A percentile compares a stretch with the other conserved stretches of the same genome.
These are phyloP conservation scores for Platycnemis pennipes DNA, from an alignment of 2,888 invertebrate genomes.

Conservation along the genomic window DNA sequence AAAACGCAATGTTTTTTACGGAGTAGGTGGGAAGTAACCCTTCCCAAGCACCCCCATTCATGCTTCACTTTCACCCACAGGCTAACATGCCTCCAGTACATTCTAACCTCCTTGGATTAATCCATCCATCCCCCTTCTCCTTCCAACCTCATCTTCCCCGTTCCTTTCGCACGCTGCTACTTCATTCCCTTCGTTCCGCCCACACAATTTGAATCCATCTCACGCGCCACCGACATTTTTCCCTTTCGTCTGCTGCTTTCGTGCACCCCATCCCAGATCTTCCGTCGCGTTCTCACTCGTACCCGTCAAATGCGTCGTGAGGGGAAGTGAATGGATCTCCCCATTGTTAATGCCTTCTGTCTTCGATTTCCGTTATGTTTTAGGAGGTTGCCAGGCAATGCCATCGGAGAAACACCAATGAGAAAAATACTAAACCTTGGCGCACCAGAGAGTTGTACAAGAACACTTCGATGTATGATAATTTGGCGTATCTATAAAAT, in stretches of 20 bases:
- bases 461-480: too few relatives aligned
- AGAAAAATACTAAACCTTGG: too few relatives aligned
- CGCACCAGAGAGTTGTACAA: too few relatives aligned
- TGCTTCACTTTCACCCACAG: too few relatives aligned
- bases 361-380: background rate
- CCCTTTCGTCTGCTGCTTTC: background rate
- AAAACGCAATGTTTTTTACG: too few relatives aligned
- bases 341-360: background rate
- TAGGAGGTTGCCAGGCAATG: too few relatives aligned
- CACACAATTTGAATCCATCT: background rate
- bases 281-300: background rate
- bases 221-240: background rate
- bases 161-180: background rate
- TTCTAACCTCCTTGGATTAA: too few relatives aligned
- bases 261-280: background rate
- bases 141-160: background rate
- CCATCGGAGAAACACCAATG: too few relatives aligned
- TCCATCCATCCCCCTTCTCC: background rate
- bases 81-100: too few relatives aligned
- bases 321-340: background rate
- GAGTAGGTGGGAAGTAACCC: too few relatives aligned
- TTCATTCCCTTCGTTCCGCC: background rate
- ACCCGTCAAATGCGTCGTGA: background rate
- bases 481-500: too few relatives aligned
- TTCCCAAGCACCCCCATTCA: too few relatives aligned